Evolutionary conservation across 2,888 invertebrate species (phyloP).

Genomic region (Dasysyrphus albostriatus): DNA sequence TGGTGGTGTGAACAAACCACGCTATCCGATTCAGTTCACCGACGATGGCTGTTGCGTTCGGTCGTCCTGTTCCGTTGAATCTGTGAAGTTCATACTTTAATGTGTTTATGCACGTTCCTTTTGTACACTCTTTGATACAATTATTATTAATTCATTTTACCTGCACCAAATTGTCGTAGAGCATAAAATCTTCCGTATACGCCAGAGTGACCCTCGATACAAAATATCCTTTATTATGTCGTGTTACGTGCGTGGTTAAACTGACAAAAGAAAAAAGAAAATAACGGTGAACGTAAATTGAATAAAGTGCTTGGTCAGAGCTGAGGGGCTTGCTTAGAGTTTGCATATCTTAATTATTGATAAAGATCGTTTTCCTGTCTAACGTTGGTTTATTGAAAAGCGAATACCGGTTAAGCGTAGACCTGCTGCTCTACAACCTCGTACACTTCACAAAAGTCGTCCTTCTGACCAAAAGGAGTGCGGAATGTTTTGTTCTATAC

Average conservation of each 20-base stretch:
- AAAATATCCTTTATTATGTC: conserved; percentile 18
- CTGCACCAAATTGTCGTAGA: conserved; percentile 11
- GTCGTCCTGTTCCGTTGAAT: conserved; percentile 43
- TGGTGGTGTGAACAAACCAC: conserved; percentile 53
- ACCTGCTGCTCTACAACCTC: background rate
- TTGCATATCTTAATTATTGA: conserved; percentile 74
- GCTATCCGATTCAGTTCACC: conserved; percentile 69
- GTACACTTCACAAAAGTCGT: conserved; percentile 26
- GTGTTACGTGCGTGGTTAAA: conserved; percentile 57
- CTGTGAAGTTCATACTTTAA: conserved; percentile 39
- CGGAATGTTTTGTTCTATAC: conserved; percentile 32
- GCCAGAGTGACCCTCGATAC: conserved; percentile 54
- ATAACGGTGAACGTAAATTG: conserved; percentile 54
- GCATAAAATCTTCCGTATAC: conserved; percentile 47
- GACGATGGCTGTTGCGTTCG: conserved; percentile 73
- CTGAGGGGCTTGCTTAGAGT: conserved; percentile 59
- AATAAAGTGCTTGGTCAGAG: conserved; percentile 59
- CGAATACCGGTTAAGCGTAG: conserved; percentile 28
- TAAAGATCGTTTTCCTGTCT: conserved; percentile 65
- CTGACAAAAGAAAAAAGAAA: conserved; percentile 22
- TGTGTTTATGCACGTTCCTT: conserved; percentile 43
- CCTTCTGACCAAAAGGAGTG: conserved; percentile 13
- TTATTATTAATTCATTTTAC: background rate
- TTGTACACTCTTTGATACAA: background rate
- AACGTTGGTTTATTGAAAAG: conserved; percentile 64